Base-by-base conservation (phyloP, 2,888 invertebrate species). In the Branchinecta sandiegonensis region DNA sequence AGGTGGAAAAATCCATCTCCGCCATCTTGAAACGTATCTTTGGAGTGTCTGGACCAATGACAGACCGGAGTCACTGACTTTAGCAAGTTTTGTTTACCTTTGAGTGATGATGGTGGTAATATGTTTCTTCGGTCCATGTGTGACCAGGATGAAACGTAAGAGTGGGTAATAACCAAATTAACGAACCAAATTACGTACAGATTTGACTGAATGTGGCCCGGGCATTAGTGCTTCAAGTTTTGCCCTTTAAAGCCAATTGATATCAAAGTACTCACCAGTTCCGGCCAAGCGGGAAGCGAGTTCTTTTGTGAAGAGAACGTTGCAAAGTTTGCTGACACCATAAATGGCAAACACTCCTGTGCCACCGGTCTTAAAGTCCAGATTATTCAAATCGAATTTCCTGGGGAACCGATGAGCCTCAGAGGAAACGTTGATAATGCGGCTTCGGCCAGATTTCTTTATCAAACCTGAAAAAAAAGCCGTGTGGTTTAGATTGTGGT, bases 371-470 rank as follows among this genome's bases (percentile, higher is more conserved):
- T 85, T 81, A 8, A 90, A 90, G 75, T 91, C 91, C 0, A 89
- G 80, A 72, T 90, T 89, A 50, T 87, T 83, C 65, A 89, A 74
- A 76, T 90, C 86, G 17, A 91, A 80, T 0, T 83, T 83, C 8
- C 46, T 56, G 0, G 86, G 85, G 1, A 91, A 75, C 11, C 86
- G 83, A 76, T 92, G 91, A 6, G 90, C 77, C 66, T 87, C 86
- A 0, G 91, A 91, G 0, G 91, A 90, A 0, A 91, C 90, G 0
- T 90, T 83, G 0, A 92, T 84, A 66, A 92, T 85, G 70, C 92
- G 83, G 9, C 88, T 84, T 0, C 89, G 87, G 0, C 84, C 81
- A 47, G 87, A 86, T 75, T 84, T 85, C 78, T 89, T 90, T 68
- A 91, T 74, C 37, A 90, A 76, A 77, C 89, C 89, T 84, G 74